Evolutionary conservation across 1,140 invertebrate genomes (phyloP), one percentile per base, ranked within the genome.

Genomic region (Drosophila sechellia): DNA sequence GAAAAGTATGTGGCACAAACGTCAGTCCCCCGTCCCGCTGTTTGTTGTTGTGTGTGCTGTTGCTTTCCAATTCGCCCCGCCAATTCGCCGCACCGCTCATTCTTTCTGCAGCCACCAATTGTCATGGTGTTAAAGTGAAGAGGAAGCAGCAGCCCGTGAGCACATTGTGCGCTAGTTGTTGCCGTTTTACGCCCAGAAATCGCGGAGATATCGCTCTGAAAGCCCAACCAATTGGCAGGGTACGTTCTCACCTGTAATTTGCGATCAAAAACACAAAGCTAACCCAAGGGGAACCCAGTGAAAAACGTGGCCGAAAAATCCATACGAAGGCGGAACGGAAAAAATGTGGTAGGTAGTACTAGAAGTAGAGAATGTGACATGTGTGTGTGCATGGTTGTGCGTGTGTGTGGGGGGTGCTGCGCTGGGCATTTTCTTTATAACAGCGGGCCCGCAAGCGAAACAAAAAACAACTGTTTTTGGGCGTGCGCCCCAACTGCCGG

Each of bases 231-330:
- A 74, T 68, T 50, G 55, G 73, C 65, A 89, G 79, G 46, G 59
- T 73, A 84, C 55, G 48, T 57, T 65, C 27, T 48, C 37, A 79
- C 53, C 84, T 71, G 42, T 35, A 68, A 73, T 74, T 87, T 79
- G 53, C 50, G 57, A 73, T 65, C 53, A 60, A 79, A 77, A 77
- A 31, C 66, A 49, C 34, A 45, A 39, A 45, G 54, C 45, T 83
- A 66, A 22, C 35, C 64, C 54, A 70, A 64, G 6, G 64, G 75
- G 43, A 84, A 87, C 56, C 69, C 40, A 68, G 68, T 77, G 68
- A 90, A 87, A 87, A 87, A 87, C 83, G 83, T 87, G 85, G 77
- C 84, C 74, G 83, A 89, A 87, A 89, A 87, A 89, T 87, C 81
- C 63, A 85, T 86, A 84, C 53, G 35, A 87, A 71, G 65, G 50